Evolutionary conservation across 2,888 invertebrate species (phyloP), one percentile per base, ranked within the genome.

Genomic region (Osmoderma eremita): DNA sequence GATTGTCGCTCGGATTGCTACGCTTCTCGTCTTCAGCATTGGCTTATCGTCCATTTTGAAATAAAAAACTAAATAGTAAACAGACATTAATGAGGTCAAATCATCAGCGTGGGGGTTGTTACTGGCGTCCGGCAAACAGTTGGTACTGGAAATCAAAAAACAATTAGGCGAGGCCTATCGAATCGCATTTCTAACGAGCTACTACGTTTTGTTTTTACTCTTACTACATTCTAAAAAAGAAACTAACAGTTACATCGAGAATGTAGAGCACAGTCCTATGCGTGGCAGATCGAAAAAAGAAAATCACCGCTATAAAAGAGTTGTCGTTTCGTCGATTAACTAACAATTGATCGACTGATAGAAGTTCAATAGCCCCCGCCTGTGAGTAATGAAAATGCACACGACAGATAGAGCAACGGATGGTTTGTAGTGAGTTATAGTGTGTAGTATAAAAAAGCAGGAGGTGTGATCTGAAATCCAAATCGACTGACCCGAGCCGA

Each of bases 121-220:
- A 82, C 78, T 82, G 82, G 73, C 82, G 81, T 77, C 82, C 82
- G 78, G 82, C 79, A 78, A 83, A 83, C 74, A 83, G 80, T 75
- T 82, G 81, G 78, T 82, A 83, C 83, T 83, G 82, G 79, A 83
- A 83, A 81, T 78, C 75, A 79, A 77, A 79, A 79, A 77, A 78
- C 74, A 77, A 76, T 79, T 79, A 79, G 75, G 77, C 78, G 74
- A 72, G 77, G 75, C 74, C 75, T 77, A 76, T 74, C 74, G 74
- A 56, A 53, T 38, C 22, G 30, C 20, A n/a, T 24, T 22, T 62
- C 42, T 30, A 54, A 56, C 56, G 17, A 38, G 17, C 50, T 38
- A n/a, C n/a, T n/a, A 13, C 22, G 24, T 51, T 51, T 22, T 50
- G 1, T n/a, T 5, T 54, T 54, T n/a, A 17, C 30, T 54, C 3